phyloP scores from a whole-genome alignment of 2,888 invertebrate species.

The Chromoteleia sp. region DNA sequence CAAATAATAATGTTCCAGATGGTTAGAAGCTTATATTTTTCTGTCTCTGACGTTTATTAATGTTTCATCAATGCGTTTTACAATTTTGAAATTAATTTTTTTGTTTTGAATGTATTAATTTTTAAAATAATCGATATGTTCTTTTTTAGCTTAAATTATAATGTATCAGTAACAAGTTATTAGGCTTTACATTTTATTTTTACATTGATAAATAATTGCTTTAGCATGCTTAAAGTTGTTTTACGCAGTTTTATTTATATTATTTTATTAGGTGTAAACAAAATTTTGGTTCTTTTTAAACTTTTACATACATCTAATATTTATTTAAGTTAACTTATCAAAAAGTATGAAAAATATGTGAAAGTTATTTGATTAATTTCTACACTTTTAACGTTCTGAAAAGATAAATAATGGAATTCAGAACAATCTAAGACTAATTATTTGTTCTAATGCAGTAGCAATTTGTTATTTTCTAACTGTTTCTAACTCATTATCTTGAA shows the following conservation, averaged over 20 bases:
- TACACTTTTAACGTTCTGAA: not conserved
- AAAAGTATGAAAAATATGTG: no score
- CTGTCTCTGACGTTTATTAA: constrained; percentile 23
- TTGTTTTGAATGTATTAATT: constrained; percentile 28
- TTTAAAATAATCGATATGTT: constrained; percentile 11
- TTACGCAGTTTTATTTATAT: not conserved
- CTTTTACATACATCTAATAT: no score
- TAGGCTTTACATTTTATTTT: not conserved
- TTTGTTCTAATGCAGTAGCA: not conserved
- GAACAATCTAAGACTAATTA: constrained; percentile 32
- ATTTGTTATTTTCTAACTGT: constrained; percentile 46
- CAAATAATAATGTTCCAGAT: no score
- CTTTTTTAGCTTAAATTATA: constrained; percentile 1
- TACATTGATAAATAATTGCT: not conserved
- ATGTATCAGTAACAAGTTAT: constrained; percentile 7
- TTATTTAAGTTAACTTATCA: no score
- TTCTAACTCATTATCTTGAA: constrained; percentile 55
- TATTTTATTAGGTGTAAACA: no score
- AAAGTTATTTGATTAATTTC: not conserved
- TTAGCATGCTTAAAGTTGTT: not conserved
- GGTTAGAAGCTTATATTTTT: constrained; percentile 7
- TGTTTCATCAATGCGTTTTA: not conserved
- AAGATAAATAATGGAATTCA: constrained; percentile 18
- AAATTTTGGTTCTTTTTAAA: no score
- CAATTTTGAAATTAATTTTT: constrained; percentile 9